Evolutionary conservation across 2,797 vertebrate species (phyloP), one percentile per base, ranked within the genome.

Genomic region (Ctenopoma kingsleyae): DNA sequence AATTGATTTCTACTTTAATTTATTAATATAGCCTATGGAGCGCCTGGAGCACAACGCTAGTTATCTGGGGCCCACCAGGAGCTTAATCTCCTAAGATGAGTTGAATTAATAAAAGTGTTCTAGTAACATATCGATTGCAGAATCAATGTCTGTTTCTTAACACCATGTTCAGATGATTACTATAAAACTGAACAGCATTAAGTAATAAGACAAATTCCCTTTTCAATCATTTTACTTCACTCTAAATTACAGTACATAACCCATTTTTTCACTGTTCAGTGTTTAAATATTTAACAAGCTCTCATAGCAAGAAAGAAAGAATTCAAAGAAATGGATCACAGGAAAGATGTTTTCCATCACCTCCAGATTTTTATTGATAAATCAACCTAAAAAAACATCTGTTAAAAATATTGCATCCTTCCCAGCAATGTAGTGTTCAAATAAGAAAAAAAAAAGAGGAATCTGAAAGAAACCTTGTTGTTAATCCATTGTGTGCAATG

Each of bases 1-100:
- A 89, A 93, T 93, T 92, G 91, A 93, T 93, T 92, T 90, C 84
- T 90, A 56, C 86, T 91, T 88, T 71, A 81, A 79, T 91, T 88
- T 89, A 92, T 91, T 91, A 92, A 90, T 89, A 84, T 70, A 76
- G 89, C 84, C 78, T 20, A 40, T 54, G 70, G 72, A 80, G 77
- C 9, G 76, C 82, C 84, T 55, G 77, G 35, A 90, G 86, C 77
- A 56, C 78, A 56, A 50, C 7, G 46, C 83, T 75, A 74, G 86
- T 88, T 87, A 91, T 91, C 84, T 73, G 75, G 44, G 63, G 48
- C 83, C 87, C 90, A 87, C 83, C 87, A 83, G 91, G 91, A 88
- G 85, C 76, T 76, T 89, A 87, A 89, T 93, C 87, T 84, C 67
- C 66, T 57, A 68, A 83, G 11, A 93, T 88, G 86, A 91, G 85